Evolutionary conservation across 2,888 invertebrate species (phyloP), one percentile per base, ranked within the genome.

Genomic region (Caradrina kadenii): DNA sequence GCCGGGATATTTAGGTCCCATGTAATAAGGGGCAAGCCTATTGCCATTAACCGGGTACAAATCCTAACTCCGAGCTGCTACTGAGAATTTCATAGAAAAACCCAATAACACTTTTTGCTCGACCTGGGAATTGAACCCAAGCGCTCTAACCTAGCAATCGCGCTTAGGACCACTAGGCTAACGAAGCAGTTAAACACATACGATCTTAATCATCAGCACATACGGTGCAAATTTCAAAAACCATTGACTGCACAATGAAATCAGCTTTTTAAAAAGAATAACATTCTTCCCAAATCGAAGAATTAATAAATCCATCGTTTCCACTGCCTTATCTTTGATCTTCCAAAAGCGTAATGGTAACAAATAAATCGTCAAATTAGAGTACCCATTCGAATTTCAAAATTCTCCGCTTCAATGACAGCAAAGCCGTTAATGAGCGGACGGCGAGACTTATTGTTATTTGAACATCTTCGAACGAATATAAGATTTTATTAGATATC

Each of bases 361-460:
- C 88, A 92, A 90, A 93, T 93, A 92, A 91, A 92, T 93, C 91
- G 89, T 91, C 92, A 93, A 92, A 93, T 93, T 91, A 92, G 91
- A 89, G 17, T 1, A 19, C 13, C 17, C 86, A 86, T 84, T 88
- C 89, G 88, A 87, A 88, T 80, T 81, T 89, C 84, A 87, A 84
- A 82, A 86, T 73, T 82, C 71, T 69, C 81, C 77, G 76, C 62
- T 79, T 62, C 63, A 75, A 42, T 48, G 50, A 66, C 63, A 69
- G 42, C 31, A 52, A 58, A 78, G 45, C 83, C 86, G 89, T 92
- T 93, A 93, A 94, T 91, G 91, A 93, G 93, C 86, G 87, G 91
- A 94, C 92, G 79, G 77, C 82, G 87, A 86, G 87, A 88, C 88
- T 87, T 86, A 88, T 89, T 81, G 76, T 84, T 86, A 82, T 73